Evolutionary conservation across 2,888 invertebrate species (phyloP).

Genomic region (Xestia c-nigrum): DNA sequence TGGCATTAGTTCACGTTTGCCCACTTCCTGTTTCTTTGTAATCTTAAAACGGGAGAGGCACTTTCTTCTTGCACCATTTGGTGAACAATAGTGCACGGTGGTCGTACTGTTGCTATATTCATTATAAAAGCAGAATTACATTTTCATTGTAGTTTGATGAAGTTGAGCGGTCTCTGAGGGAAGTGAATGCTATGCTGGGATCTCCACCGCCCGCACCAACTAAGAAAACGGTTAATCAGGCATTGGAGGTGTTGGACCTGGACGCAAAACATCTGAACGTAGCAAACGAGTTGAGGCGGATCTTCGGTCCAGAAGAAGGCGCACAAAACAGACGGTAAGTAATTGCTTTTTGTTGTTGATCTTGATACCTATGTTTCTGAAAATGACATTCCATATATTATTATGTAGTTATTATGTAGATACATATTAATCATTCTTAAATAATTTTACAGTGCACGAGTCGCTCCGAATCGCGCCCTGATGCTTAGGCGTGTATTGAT

Average conservation of each 20-base stretch:
- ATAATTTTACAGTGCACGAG: constrained; percentile 38
- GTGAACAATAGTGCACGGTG: background rate
- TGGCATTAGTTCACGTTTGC: no score
- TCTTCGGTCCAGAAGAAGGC: constrained; percentile 72
- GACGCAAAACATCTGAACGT: constrained; percentile 72
- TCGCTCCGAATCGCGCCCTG: constrained; percentile 36
- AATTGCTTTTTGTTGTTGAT: constrained; percentile 1
- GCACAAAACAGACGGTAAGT: constrained; percentile 57
- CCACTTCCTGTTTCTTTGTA: background rate
- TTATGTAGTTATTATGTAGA: background rate
- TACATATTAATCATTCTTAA: background rate
- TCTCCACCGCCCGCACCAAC: constrained; percentile 59
- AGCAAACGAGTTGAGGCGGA: constrained; percentile 69
- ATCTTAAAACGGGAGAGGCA: background rate
- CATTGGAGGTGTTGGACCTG: constrained; percentile 41
- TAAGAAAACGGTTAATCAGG: background rate
- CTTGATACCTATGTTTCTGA: background rate
- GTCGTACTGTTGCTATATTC: background rate
- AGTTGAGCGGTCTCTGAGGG: constrained; percentile 75
- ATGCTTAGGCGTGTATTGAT: constrained; percentile 53
- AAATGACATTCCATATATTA: background rate
- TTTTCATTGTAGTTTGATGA: constrained; percentile 76
- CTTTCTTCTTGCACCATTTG: background rate
- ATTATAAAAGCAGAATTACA: background rate
- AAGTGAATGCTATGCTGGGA: constrained; percentile 79